A percentile compares a stretch with the other conserved stretches of the same genome.
Conservation (phyloP, 2,888 invertebrate species). For the Notodromas monacha region DNA sequence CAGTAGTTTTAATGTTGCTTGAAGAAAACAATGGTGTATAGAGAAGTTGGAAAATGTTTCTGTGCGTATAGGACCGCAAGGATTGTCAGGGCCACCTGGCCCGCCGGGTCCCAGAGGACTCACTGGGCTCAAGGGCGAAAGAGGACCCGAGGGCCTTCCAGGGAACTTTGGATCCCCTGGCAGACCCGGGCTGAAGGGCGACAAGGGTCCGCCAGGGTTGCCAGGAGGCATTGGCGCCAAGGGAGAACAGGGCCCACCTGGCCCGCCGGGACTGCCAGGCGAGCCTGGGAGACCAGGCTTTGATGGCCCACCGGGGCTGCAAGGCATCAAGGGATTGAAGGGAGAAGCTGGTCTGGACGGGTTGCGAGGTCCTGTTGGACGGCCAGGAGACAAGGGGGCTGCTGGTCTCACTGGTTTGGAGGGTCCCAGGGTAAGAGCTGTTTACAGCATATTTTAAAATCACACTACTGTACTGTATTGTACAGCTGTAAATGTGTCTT, state of each 20-base stretch:
- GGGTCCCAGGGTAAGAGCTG: too few relatives aligned
- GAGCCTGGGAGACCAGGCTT: conserved; percentile 8
- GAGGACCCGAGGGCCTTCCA: conserved; percentile 10
- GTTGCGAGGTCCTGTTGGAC: conserved; percentile 9
- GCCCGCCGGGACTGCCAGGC: conserved; percentile 11
- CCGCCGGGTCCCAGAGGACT: conserved; percentile 12
- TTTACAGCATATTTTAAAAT: too few relatives aligned
- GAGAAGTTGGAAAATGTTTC: not conserved
- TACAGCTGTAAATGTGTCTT: too few relatives aligned
- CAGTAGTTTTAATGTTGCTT: too few relatives aligned
- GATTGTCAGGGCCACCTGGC: too few relatives aligned
- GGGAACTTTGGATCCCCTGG: conserved; percentile 11
- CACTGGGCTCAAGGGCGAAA: conserved; percentile 12
- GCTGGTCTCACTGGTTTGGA: conserved; percentile 13
- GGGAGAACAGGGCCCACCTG: conserved; percentile 18
- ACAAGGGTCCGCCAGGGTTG: conserved; percentile 11
- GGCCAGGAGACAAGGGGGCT: conserved; percentile 13
- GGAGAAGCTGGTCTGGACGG: conserved; percentile 23
- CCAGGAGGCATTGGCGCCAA: conserved; percentile 16
- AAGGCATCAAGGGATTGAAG: conserved; percentile 31
- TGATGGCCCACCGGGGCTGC: conserved; percentile 24
- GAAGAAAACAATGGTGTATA: too few relatives aligned
- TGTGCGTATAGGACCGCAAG: conserved; percentile 19
- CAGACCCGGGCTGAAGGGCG: conserved; percentile 10
- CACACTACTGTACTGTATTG: too few relatives aligned